Evolutionary conservation across 2,888 invertebrate genomes (phyloP).

Genomic region (Maniola hyperantus): DNA sequence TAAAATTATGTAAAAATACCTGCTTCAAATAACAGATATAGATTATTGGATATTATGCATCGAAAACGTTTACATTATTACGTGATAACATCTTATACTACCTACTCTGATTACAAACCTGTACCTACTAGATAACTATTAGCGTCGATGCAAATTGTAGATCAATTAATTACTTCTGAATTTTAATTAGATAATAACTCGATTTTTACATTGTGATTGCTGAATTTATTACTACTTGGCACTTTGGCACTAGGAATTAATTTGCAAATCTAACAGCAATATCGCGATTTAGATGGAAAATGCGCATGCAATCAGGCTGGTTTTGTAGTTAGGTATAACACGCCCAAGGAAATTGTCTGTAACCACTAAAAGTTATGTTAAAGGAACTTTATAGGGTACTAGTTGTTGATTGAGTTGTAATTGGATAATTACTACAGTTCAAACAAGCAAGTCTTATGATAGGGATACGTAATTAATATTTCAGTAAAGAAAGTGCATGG

Average conservation of each 20-base stretch:
- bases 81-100: constrained; percentile 32
- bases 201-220: constrained; percentile 27
- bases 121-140: constrained; percentile 27
- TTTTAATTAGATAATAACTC: constrained; percentile 33
- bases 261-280: constrained; percentile 65
- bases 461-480: neutral
- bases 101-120: constrained; percentile 28
- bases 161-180: constrained; percentile 37
- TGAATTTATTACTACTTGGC: constrained; percentile 30
- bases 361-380: constrained; percentile 21
- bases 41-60: neutral
- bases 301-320: constrained; percentile 23
- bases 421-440: constrained; percentile 15
- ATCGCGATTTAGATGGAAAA: constrained; percentile 45
- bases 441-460: neutral
- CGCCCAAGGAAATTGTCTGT: constrained; percentile 22
- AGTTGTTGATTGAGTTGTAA: constrained; percentile 20
- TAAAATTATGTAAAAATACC: constrained; percentile 5
- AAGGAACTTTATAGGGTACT: constrained; percentile 1
- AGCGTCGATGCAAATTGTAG: constrained; percentile 36
- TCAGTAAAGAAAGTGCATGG: neutral
- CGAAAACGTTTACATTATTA: constrained; percentile 13
- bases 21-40: neutral
- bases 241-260: constrained; percentile 52
- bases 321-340: constrained; percentile 22